Conservation (phyloP, 1,140 invertebrate genomes). For the Eumaeus atala region DNA sequence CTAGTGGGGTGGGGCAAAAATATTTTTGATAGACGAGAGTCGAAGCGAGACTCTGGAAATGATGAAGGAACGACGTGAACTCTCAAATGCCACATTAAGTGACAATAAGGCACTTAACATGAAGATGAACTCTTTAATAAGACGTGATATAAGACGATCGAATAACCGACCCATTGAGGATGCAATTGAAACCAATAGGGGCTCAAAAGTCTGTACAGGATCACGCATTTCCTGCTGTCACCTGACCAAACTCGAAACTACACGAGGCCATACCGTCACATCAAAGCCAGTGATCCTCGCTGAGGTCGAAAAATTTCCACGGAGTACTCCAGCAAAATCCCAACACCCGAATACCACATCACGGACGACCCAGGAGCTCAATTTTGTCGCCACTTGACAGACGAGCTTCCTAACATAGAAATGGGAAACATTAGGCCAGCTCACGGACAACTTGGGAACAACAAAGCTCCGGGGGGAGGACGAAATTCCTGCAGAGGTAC, state of each 20-base stretch:
- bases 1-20: background rate
- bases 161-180: background rate
- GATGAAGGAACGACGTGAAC: constrained; percentile 1
- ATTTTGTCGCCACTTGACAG: background rate
- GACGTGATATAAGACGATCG: background rate
- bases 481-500: constrained; percentile 13
- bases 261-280: background rate
- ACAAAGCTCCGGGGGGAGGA: constrained; percentile 16
- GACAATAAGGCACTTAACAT: background rate
- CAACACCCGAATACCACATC: background rate
- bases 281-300: background rate
- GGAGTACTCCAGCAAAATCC: background rate
- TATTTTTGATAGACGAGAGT: background rate
- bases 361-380: background rate
- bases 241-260: background rate
- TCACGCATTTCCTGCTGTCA: background rate
- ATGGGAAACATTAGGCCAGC: background rate
- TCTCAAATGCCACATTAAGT: background rate
- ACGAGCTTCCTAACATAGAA: constrained; percentile 2
- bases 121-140: background rate
- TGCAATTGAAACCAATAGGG: background rate
- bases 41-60: background rate
- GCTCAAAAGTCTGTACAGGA: background rate
- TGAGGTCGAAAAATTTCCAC: background rate
- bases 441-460: constrained; percentile 5